phyloP scores from a whole-genome alignment of 2,797 vertebrate species.

The Helostoma temminkii region DNA sequence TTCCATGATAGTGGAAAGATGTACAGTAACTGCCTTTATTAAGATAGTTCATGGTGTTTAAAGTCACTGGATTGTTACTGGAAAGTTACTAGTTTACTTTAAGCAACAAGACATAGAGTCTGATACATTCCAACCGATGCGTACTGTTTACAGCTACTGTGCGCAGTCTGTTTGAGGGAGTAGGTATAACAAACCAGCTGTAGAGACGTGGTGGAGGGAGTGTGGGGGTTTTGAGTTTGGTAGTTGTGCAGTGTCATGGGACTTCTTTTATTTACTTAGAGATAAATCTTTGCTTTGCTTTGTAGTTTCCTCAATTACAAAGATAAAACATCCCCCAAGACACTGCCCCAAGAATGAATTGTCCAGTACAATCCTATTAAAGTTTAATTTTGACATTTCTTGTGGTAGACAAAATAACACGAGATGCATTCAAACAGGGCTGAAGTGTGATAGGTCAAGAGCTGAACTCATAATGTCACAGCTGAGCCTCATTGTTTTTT shows the following conservation, averaged over 20 bases:
- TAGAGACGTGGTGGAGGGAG: background rate
- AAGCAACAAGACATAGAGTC: background rate
- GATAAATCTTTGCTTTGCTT: conserved; percentile 76
- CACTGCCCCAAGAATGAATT: conserved; percentile 38
- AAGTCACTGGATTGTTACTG: background rate
- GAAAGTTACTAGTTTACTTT: background rate
- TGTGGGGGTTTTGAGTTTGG: conserved; percentile 9
- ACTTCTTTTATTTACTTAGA: conserved; percentile 62
- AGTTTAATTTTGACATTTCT: conserved; percentile 39
- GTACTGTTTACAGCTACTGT: conserved; percentile 33
- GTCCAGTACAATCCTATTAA: conserved; percentile 16
- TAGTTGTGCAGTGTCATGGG: conserved; percentile 52
- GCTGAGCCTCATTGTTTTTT: background rate
- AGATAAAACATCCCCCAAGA: conserved; percentile 74
- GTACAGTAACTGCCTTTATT: conserved; percentile 23
- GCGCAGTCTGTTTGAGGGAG: background rate
- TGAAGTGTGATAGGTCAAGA: background rate
- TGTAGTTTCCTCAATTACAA: conserved; percentile 80
- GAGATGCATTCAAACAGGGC: background rate
- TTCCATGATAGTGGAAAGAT: conserved; percentile 26
- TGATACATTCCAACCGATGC: conserved; percentile 30
- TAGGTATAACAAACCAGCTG: conserved; percentile 34
- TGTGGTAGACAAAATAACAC: background rate
- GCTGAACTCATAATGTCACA: background rate
- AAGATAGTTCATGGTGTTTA: background rate